Evolutionary conservation across 1,140 invertebrate genomes (phyloP).

Genomic region (Pogonus chalceus): DNA sequence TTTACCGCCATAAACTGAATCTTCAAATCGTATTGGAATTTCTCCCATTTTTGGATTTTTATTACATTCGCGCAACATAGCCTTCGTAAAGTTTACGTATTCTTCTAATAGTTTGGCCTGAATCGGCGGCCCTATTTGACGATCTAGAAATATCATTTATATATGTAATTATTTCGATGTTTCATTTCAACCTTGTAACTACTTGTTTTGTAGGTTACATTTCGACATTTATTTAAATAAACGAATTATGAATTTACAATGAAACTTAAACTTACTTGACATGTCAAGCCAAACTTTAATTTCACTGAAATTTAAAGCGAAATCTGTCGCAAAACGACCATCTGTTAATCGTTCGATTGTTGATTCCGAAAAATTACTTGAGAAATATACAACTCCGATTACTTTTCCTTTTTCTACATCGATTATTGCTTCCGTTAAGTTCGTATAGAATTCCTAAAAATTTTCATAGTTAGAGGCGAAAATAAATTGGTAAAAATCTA

Average conservation of each 20-base stretch:
- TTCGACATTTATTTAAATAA: slow-evolving; percentile 4
- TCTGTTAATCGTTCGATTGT: slow-evolving; percentile 46
- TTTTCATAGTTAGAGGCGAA: neutral
- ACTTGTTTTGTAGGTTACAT: neutral
- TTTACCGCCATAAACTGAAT: slow-evolving; percentile 58
- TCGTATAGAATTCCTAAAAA: slow-evolving; percentile 43
- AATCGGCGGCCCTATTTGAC: slow-evolving; percentile 56
- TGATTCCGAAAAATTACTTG: slow-evolving; percentile 62
- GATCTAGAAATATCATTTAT: slow-evolving; percentile 48
- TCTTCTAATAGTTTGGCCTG: slow-evolving; percentile 50
- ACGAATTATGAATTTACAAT: too few species aligned
- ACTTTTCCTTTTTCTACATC: slow-evolving; percentile 51
- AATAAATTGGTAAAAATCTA: slow-evolving; percentile 7
- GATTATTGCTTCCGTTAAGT: slow-evolving; percentile 44
- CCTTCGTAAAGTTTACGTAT: slow-evolving; percentile 47
- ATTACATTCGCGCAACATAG: slow-evolving; percentile 48
- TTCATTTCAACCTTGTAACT: slow-evolving; percentile 5
- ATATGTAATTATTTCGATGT: slow-evolving; percentile 2
- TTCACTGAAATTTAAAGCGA: slow-evolving; percentile 45
- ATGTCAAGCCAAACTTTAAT: slow-evolving; percentile 60
- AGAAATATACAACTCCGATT: slow-evolving; percentile 62
- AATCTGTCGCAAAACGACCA: slow-evolving; percentile 36
- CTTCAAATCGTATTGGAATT: slow-evolving; percentile 52
- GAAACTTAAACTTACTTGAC: slow-evolving; percentile 53
- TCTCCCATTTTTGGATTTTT: slow-evolving; percentile 42